Conservation (phyloP, 1,140 invertebrate species). For the Drosophila sp. region DNA sequence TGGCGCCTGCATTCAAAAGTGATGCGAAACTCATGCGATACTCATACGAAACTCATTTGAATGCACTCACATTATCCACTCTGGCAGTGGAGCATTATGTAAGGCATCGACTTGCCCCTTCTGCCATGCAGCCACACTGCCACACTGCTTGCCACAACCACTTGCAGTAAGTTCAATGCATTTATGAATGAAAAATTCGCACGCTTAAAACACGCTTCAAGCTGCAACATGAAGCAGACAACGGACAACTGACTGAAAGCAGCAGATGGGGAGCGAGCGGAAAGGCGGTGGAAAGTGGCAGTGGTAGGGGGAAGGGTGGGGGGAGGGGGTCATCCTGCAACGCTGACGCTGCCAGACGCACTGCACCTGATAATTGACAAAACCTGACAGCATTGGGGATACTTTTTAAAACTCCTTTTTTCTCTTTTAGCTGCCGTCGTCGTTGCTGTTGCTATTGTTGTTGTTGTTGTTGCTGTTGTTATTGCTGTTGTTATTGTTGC, state of each 20-base stretch:
- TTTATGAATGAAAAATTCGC: constrained; percentile 79
- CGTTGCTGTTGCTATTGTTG: not conserved
- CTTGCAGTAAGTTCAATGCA: constrained; percentile 27
- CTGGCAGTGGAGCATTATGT: constrained; percentile 22
- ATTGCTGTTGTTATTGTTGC: constrained; percentile 7
- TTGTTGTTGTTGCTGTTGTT: constrained; percentile 10
- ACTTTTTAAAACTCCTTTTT: constrained; percentile 1
- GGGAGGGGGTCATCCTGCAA: too few relatives aligned
- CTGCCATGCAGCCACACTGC: not conserved
- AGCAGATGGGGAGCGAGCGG: not conserved
- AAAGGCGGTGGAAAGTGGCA: too few relatives aligned
- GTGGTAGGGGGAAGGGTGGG: constrained; percentile 12
- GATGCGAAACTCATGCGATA: constrained; percentile 21
- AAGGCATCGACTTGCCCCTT: constrained; percentile 3
- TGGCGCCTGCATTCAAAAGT: constrained; percentile 9
- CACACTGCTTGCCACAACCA: not conserved
- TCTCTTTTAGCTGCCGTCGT: not conserved
- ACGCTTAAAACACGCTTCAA: constrained; percentile 55
- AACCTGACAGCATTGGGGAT: constrained; percentile 64
- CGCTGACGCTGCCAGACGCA: constrained; percentile 17
- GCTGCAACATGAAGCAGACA: constrained; percentile 15
- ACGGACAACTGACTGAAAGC: constrained; percentile 3
- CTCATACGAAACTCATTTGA: constrained; percentile 57
- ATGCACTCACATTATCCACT: constrained; percentile 16
- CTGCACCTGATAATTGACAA: constrained; percentile 80